phyloP scores from a whole-genome alignment of 2,888 invertebrate genomes.

The Drosophila neutralis region DNA sequence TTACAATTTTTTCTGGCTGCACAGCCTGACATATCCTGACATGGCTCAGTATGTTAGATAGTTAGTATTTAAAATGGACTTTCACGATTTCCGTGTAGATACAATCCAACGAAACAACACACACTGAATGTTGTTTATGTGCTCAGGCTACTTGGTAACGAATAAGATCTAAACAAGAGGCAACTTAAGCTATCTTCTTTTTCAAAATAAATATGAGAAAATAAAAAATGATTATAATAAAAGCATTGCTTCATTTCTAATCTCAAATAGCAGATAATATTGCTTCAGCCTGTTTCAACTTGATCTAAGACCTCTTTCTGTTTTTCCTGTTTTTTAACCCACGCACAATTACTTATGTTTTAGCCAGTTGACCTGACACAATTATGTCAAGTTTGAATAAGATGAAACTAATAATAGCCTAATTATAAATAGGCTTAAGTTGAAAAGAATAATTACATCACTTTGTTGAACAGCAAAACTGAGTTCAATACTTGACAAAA shows the following conservation, averaged over 20 bases:
- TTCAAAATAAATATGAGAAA: too few relatives aligned
- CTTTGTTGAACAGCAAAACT: background rate
- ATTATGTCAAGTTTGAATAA: constrained; percentile 26
- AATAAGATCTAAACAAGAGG: background rate
- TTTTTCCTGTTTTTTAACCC: background rate
- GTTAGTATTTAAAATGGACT: constrained; percentile 54
- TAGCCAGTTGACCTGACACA: constrained; percentile 36
- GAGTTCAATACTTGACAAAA: background rate
- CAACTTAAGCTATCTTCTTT: background rate
- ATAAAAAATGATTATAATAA: too few relatives aligned
- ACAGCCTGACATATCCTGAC: constrained; percentile 20
- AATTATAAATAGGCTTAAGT: too few relatives aligned
- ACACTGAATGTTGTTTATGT: background rate
- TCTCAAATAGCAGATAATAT: background rate
- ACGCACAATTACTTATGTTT: constrained; percentile 4
- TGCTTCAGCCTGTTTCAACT: background rate
- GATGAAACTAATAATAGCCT: background rate
- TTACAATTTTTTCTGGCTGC: constrained; percentile 40
- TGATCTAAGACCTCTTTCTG: constrained; percentile 24
- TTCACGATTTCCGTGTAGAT: constrained; percentile 61
- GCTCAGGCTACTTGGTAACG: background rate
- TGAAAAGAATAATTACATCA: background rate
- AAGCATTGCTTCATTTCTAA: background rate
- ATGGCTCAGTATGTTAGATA: constrained; percentile 25
- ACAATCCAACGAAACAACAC: background rate